Conservation (phyloP, 2,797 vertebrate species). For the Staurois parvus region DNA sequence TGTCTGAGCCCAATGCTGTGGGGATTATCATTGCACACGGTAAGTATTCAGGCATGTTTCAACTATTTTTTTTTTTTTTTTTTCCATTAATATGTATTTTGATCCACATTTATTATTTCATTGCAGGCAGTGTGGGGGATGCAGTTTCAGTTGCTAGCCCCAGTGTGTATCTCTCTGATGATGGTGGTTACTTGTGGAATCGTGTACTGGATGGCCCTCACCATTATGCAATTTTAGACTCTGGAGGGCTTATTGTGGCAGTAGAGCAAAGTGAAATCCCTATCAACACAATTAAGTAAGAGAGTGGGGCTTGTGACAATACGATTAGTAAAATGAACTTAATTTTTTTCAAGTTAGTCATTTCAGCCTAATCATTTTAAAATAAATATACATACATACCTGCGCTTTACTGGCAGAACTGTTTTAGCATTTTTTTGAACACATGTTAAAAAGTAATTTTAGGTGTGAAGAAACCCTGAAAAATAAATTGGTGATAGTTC, state of each 20-base stretch:
- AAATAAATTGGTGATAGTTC: too few species aligned
- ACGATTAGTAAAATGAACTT: too few species aligned
- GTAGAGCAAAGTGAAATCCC: constrained; percentile 82
- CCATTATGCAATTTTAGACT: constrained; percentile 93
- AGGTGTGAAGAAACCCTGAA: too few species aligned
- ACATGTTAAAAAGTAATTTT: too few species aligned
- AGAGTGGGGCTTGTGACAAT: neutral
- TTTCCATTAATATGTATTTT: neutral
- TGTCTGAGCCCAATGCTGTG: constrained; percentile 91
- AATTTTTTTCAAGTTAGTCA: too few species aligned
- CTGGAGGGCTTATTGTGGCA: constrained; percentile 91
- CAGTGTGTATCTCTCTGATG: constrained; percentile 93
- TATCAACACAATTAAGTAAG: constrained; percentile 86
- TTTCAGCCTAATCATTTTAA: too few species aligned
- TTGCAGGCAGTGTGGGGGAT: constrained; percentile 89
- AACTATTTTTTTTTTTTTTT: neutral
- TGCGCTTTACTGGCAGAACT: too few species aligned
- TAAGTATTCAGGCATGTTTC: constrained; percentile 67
- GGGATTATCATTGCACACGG: constrained; percentile 94
- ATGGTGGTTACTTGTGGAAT: constrained; percentile 92
- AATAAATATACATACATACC: too few species aligned
- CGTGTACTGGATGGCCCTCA: constrained; percentile 89
- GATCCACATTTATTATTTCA: neutral
- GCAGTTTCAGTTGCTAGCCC: constrained; percentile 86
- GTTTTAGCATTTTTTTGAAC: too few species aligned